phyloP scores from a whole-genome alignment of 1,140 invertebrate genomes.

The Pinna nobilis region DNA sequence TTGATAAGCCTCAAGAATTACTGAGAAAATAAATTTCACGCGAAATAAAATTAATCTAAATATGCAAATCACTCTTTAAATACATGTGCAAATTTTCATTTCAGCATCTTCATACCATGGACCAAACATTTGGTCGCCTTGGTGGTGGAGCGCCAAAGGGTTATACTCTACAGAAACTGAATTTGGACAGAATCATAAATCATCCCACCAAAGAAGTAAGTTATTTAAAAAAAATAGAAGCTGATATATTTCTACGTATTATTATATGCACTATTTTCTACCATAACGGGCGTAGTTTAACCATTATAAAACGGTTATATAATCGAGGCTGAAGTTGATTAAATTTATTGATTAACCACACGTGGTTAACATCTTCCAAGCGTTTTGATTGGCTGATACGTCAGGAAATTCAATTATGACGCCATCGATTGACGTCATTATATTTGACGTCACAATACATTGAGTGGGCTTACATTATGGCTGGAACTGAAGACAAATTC shows the following conservation, averaged over 20 bases:
- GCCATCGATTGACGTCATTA: no score
- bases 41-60: no score
- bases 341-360: background rate
- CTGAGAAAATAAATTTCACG: no score
- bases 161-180: slow-evolving; percentile 46
- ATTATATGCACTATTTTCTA: background rate
- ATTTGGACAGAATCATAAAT: slow-evolving; percentile 50
- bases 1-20: no score
- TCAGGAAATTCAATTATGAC: no score
- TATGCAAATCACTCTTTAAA: no score
- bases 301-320: background rate
- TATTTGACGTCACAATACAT: no score
- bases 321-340: background rate
- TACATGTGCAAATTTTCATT: slow-evolving; percentile 7
- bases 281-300: background rate
- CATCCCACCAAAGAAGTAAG: slow-evolving; percentile 45
- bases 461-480: no score
- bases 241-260: background rate
- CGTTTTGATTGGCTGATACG: background rate
- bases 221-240: background rate
- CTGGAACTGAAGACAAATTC: no score
- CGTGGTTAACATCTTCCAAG: background rate
- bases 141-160: slow-evolving; percentile 63
- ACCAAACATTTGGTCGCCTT: slow-evolving; percentile 50
- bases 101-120: slow-evolving; percentile 57